Conservation (phyloP, 1,140 invertebrate species). For the Hormaphis cornu region DNA sequence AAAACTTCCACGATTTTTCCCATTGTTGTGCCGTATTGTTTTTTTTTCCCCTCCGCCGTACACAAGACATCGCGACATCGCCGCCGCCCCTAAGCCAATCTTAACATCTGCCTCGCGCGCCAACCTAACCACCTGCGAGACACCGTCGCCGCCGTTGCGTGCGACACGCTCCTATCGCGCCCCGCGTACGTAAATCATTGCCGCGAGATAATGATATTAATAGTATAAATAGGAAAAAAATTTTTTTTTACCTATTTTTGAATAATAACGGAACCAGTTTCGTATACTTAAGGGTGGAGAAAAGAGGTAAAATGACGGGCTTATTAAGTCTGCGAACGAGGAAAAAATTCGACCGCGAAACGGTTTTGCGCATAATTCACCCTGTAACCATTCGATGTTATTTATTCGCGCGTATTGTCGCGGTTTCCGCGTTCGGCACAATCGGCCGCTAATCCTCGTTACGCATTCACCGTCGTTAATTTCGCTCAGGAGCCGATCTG, state of each 20-base stretch:
- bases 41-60: background rate
- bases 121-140: slow-evolving; percentile 20
- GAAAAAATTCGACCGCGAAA: background rate
- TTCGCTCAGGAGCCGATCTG: too few species aligned
- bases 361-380: slow-evolving; percentile 4
- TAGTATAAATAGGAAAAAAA: too few species aligned
- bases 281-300: background rate
- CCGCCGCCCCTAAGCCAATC: slow-evolving; percentile 27
- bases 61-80: slow-evolving; percentile 22
- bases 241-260: too few species aligned
- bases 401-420: slow-evolving; percentile 1
- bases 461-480: too few species aligned
- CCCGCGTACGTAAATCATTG: background rate
- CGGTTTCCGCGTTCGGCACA: background rate
- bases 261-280: background rate
- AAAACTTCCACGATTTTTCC: slow-evolving; percentile 15
- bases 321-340: background rate
- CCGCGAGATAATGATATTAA: too few species aligned
- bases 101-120: slow-evolving; percentile 7
- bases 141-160: background rate
- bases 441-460: slow-evolving; percentile 16
- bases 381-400: background rate
- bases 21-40: background rate
- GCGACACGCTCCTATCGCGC: background rate
- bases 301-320: background rate